Conservation (phyloP, 2,888 invertebrate species). For the Leptinotarsa tumamoca region DNA sequence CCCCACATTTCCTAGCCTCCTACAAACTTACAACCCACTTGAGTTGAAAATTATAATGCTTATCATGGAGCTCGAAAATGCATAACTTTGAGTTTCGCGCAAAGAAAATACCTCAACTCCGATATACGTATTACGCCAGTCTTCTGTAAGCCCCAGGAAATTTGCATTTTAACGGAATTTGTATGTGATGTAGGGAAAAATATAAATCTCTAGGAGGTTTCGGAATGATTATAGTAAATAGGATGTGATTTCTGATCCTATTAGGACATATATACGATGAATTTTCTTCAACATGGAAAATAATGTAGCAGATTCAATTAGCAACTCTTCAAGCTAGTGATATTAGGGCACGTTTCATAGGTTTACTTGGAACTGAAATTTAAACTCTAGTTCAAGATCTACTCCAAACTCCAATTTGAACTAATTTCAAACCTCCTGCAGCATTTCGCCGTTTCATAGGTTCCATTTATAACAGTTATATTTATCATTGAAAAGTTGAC, state of each 20-base stretch:
- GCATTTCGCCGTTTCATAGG: no score
- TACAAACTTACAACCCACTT: constrained; percentile 1
- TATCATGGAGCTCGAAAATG: constrained; percentile 9
- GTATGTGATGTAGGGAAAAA: background rate
- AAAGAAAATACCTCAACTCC: constrained; percentile 5
- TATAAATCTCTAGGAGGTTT: background rate
- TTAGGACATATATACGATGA: background rate
- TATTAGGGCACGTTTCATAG: no score
- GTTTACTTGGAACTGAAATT: no score
- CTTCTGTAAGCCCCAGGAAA: background rate
- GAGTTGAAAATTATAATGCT: constrained; percentile 18
- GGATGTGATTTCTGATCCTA: constrained; percentile 10
- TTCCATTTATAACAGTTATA: no score
- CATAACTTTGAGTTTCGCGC: constrained; percentile 12
- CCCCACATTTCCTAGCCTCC: background rate
- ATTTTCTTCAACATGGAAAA: background rate
- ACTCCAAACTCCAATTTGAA: no score
- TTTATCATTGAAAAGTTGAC: no score
- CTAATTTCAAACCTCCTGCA: no score
- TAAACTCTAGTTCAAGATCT: no score
- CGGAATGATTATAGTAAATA: background rate
- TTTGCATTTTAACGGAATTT: constrained; percentile 3
- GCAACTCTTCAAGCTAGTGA: no score
- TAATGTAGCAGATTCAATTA: background rate
- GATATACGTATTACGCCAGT: constrained; percentile 15